Percentiles rank a stretch among this genome's conserved stretches.
These are phyloP conservation scores for Hydrotaea cyrtoneurina DNA, from an alignment of 2,888 invertebrate genomes.

Conservation along the genomic window DNA sequence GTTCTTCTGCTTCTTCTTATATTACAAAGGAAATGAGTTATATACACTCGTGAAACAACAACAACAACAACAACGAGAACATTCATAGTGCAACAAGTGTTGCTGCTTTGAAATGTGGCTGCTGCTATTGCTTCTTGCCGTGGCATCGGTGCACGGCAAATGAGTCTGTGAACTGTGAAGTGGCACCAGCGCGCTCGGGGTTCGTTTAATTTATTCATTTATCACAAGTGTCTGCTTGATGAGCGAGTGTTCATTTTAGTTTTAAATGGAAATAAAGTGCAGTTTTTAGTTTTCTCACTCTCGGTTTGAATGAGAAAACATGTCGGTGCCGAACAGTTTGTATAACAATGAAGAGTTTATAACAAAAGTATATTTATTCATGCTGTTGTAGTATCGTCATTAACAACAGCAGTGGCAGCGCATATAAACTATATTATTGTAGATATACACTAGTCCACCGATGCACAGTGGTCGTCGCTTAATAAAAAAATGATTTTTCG, in stretches of 20 bases:
- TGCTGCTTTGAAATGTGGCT: neutral
- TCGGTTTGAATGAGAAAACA: neutral
- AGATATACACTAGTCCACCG: too few species aligned
- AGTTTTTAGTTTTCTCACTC: slow-evolving; percentile 15
- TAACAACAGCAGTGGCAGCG: too few species aligned
- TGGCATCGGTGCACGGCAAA: neutral
- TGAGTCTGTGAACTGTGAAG: neutral
- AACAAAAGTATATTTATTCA: too few species aligned
- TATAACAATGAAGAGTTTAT: too few species aligned
- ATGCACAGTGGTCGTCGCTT: too few species aligned
- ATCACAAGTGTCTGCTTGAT: slow-evolving; percentile 55
- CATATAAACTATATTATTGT: too few species aligned
- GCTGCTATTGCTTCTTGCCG: neutral
- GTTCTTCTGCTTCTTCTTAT: neutral
- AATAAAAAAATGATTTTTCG: too few species aligned
- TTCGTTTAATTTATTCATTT: slow-evolving; percentile 55
- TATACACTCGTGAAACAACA: neutral
- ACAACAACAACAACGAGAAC: neutral
- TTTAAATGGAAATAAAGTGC: slow-evolving; percentile 25
- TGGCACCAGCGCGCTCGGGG: neutral
- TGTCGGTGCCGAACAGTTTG: neutral
- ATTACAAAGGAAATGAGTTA: neutral
- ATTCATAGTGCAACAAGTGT: slow-evolving; percentile 33
- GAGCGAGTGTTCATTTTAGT: slow-evolving; percentile 16
- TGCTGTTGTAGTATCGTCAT: too few species aligned